Conservation (phyloP, 2,888 invertebrate genomes). For the Drosophila paramelanica region DNA sequence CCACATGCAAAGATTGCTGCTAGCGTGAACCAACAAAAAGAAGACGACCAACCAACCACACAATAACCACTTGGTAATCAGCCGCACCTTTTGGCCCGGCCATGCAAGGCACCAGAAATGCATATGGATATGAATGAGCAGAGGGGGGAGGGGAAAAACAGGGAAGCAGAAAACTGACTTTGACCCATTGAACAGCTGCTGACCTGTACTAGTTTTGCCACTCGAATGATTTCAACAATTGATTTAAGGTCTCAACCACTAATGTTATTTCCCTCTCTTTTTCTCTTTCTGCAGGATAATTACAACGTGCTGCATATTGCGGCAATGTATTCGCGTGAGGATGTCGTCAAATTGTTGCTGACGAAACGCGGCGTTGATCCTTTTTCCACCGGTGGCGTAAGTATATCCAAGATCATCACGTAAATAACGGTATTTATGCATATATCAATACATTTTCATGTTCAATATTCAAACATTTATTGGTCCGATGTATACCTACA, state of each 20-base stretch:
- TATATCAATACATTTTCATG: too few relatives aligned
- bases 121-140: not conserved
- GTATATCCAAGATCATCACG: constrained; percentile 82
- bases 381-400: constrained; percentile 96
- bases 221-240: constrained; percentile 61
- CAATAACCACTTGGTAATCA: constrained; percentile 61
- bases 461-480: too few relatives aligned
- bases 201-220: constrained; percentile 47
- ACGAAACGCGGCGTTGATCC: constrained; percentile 96
- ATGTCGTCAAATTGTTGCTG: constrained; percentile 95
- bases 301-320: constrained; percentile 98
- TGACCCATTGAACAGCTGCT: constrained; percentile 70
- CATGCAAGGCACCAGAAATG: constrained; percentile 60
- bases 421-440: too few relatives aligned
- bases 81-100: constrained; percentile 57
- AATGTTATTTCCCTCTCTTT: not conserved
- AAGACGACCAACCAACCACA: constrained; percentile 4
- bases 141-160: not conserved
- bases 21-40: constrained; percentile 21
- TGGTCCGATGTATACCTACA: too few relatives aligned
- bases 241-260: constrained; percentile 50
- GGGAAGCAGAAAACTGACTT: constrained; percentile 66
- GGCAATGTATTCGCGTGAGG: constrained; percentile 97
- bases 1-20: constrained; percentile 71
- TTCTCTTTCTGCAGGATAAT: constrained; percentile 90